Conservation (phyloP, 2,888 invertebrate genomes). For the Leptinotarsa peninsularis region DNA sequence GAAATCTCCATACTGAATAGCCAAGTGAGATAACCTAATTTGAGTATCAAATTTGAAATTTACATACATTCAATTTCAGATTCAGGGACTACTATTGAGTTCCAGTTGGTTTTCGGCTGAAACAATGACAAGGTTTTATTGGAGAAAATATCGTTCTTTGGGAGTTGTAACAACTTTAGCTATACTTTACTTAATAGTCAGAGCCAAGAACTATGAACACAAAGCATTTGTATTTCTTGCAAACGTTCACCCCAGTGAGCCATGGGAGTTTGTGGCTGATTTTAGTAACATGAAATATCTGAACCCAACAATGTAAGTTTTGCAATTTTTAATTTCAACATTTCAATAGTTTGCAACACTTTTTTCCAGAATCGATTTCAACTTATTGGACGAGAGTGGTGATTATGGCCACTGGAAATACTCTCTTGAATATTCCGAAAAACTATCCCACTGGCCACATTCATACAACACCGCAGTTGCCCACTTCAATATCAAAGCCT, state of each 20-base stretch:
- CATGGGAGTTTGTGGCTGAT: conserved; percentile 82
- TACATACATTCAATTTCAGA: not conserved
- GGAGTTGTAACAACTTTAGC: conserved; percentile 50
- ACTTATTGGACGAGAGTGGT: conserved; percentile 74
- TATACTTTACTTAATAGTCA: conserved; percentile 57
- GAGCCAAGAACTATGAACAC: conserved; percentile 63
- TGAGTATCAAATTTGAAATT: not conserved
- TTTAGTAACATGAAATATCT: conserved; percentile 78
- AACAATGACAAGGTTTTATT: conserved; percentile 59
- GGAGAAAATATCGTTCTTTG: conserved; percentile 57
- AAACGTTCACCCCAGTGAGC: conserved; percentile 71
- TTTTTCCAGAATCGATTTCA: conserved; percentile 71
- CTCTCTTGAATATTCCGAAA: conserved; percentile 74
- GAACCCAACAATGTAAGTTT: conserved; percentile 79
- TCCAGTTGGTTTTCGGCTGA: not conserved
- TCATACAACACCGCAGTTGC: conserved; percentile 72
- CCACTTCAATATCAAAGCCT: conserved; percentile 71
- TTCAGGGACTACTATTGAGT: not conserved
- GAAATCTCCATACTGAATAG: not conserved
- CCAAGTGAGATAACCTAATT: not conserved
- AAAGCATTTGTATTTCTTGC: conserved; percentile 68
- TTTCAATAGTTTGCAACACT: not conserved
- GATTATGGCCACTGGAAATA: conserved; percentile 79
- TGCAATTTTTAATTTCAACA: not conserved
- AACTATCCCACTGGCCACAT: conserved; percentile 74